A percentile compares a stretch with the other conserved stretches of the same genome.
Evolutionary conservation across 1,140 invertebrate genomes (phyloP).

Genomic region (Drosophila busckii): DNA sequence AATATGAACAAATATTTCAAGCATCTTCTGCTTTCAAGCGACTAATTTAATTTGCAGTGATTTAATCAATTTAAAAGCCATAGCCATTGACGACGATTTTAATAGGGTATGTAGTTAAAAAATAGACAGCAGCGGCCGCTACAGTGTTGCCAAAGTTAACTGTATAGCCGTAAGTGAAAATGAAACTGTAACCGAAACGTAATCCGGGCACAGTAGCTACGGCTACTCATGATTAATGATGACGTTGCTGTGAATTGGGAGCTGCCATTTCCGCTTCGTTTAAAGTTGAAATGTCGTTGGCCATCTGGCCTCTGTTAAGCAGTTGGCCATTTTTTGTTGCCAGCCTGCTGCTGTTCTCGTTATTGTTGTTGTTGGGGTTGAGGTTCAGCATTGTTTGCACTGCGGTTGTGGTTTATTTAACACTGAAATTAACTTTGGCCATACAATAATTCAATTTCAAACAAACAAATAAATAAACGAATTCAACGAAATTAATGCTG

Average conservation of each 20-base stretch:
- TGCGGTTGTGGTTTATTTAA: slow-evolving; percentile 63
- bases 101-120: too few relatives aligned
- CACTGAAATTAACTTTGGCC: slow-evolving; percentile 61
- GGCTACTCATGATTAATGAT: slow-evolving; percentile 67
- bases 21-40: too few relatives aligned
- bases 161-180: slow-evolving; percentile 23
- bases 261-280: slow-evolving; percentile 69
- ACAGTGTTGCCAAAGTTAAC: too few relatives aligned
- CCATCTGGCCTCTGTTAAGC: slow-evolving; percentile 33
- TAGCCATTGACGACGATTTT: too few relatives aligned
- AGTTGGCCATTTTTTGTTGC: too few relatives aligned
- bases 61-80: too few relatives aligned
- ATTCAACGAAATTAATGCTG: too few relatives aligned
- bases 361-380: slow-evolving; percentile 4
- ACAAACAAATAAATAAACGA: too few relatives aligned
- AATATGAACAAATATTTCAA: too few relatives aligned
- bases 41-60: too few relatives aligned
- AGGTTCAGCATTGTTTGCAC: slow-evolving; percentile 44
- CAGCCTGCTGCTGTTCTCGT: slow-evolving; percentile 3
- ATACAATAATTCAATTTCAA: slow-evolving; percentile 24
- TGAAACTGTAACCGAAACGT: slow-evolving; percentile 25
- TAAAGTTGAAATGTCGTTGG: slow-evolving; percentile 66
- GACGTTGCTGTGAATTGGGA: slow-evolving; percentile 32
- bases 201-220: slow-evolving; percentile 21
- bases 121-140: too few relatives aligned